Conservation (phyloP, 2,888 invertebrate genomes). For the Drosophila formosana region DNA sequence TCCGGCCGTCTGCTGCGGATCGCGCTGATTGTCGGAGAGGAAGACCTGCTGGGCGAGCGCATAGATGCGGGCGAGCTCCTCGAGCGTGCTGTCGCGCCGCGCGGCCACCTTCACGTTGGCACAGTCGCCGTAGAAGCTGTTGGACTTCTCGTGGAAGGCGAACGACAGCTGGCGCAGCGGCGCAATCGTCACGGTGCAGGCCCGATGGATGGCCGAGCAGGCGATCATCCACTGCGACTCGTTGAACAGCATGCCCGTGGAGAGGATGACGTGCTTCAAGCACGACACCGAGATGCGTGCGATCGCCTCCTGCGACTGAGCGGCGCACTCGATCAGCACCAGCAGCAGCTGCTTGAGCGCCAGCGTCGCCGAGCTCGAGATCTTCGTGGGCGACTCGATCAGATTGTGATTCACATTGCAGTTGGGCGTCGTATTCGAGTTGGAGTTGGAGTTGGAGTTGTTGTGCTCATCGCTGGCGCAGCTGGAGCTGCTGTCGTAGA, state of each 20-base stretch:
- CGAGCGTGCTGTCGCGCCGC: slow-evolving; percentile 92
- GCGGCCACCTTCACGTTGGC: slow-evolving; percentile 97
- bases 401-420: slow-evolving; percentile 62
- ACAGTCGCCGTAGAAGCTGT: slow-evolving; percentile 97
- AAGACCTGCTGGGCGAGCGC: slow-evolving; percentile 96
- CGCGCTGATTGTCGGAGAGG: slow-evolving; percentile 87
- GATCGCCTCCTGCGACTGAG: slow-evolving; percentile 95
- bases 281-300: slow-evolving; percentile 97
- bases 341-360: slow-evolving; percentile 94
- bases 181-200: slow-evolving; percentile 94
- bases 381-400: slow-evolving; percentile 85
- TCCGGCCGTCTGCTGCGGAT: slow-evolving; percentile 64
- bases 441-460: slow-evolving; percentile 15
- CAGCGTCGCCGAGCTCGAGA: slow-evolving; percentile 89
- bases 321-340: slow-evolving; percentile 95
- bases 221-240: slow-evolving; percentile 95
- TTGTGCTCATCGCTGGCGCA: slow-evolving; percentile 52
- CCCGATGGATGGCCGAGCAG: slow-evolving; percentile 92
- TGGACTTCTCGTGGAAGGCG: slow-evolving; percentile 95
- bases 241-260: slow-evolving; percentile 92
- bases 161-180: slow-evolving; percentile 94
- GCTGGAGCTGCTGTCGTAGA: slow-evolving; percentile 57
- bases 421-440: slow-evolving; percentile 21
- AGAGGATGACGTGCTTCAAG: slow-evolving; percentile 93
- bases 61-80: slow-evolving; percentile 93